A percentile compares a stretch with the other conserved stretches of the same genome.
These are phyloP conservation scores for Ormyrus labotus DNA, from an alignment of 2,888 invertebrate genomes.

Conservation along the genomic window DNA sequence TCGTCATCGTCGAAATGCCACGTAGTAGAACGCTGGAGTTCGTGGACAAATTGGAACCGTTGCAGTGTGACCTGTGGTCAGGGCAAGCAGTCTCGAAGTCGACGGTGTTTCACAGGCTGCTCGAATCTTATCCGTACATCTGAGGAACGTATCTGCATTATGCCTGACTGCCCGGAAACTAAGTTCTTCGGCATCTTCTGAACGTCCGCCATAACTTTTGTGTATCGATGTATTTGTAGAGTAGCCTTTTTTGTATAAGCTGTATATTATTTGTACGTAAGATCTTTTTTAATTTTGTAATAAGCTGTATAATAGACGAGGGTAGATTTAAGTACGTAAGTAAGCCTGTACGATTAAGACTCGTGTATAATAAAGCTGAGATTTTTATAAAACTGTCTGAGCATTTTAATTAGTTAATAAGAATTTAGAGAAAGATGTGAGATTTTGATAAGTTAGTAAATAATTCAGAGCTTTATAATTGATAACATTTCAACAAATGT, in stretches of 20 bases:
- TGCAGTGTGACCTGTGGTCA: slow-evolving; percentile 82
- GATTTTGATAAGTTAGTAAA: background rate
- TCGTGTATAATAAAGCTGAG: too few species aligned
- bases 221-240: background rate
- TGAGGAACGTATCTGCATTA: slow-evolving; percentile 77
- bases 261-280: background rate
- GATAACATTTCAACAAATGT: background rate
- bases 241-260: background rate
- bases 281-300: background rate
- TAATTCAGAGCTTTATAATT: too few species aligned
- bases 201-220: too few species aligned
- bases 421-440: background rate
- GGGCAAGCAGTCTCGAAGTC: slow-evolving; percentile 79
- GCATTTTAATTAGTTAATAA: background rate
- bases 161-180: slow-evolving; percentile 75
- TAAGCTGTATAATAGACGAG: background rate
- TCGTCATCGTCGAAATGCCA: background rate
- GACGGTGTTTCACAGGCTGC: slow-evolving; percentile 77
- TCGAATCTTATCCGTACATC: slow-evolving; percentile 76
- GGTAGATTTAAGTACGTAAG: too few species aligned
- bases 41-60: slow-evolving; percentile 81
- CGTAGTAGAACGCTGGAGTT: background rate
- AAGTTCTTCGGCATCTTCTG: slow-evolving; percentile 70
- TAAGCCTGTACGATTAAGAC: too few species aligned
- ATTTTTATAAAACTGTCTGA: background rate